phyloP scores from a whole-genome alignment of 1,140 invertebrate genomes.

The Drosophila ananassae region DNA sequence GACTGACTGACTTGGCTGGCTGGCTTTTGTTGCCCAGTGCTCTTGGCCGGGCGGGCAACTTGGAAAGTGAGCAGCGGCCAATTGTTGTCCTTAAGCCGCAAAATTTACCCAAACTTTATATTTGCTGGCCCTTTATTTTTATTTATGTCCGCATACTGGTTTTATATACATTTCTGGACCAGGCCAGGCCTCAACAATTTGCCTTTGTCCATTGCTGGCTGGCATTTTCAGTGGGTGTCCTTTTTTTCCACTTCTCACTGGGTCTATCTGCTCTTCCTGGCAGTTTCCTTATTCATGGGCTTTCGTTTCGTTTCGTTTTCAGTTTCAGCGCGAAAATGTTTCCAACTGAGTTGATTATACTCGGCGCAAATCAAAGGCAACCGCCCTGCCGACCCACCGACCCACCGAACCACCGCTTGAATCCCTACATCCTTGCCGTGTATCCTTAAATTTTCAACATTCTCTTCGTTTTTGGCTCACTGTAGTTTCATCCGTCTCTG shows the following conservation, averaged over 20 bases:
- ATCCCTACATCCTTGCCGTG: slow-evolving; percentile 14
- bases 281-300: slow-evolving; percentile 15
- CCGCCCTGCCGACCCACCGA: not conserved
- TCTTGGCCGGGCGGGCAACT: slow-evolving; percentile 4
- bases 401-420: slow-evolving; percentile 5
- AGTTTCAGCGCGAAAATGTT: slow-evolving; percentile 52
- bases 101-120: slow-evolving; percentile 75
- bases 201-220: slow-evolving; percentile 41
- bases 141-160: slow-evolving; percentile 42
- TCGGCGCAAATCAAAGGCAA: slow-evolving; percentile 69
- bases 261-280: slow-evolving; percentile 53
- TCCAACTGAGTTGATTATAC: slow-evolving; percentile 79
- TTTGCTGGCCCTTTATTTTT: slow-evolving; percentile 55
- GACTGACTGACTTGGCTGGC: slow-evolving; percentile 12
- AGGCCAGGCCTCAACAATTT: slow-evolving; percentile 58
- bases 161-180: slow-evolving; percentile 29
- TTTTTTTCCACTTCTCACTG: slow-evolving; percentile 13
- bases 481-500: slow-evolving; percentile 13
- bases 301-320: slow-evolving; percentile 41
- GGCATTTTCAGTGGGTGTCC: slow-evolving; percentile 13
- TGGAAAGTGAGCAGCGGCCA: slow-evolving; percentile 58
- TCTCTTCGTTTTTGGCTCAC: slow-evolving; percentile 27
- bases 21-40: slow-evolving; percentile 46
- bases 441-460: slow-evolving; percentile 66
- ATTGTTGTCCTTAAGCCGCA: slow-evolving; percentile 71